Evolutionary conservation across 1,140 invertebrate genomes (phyloP).

Genomic region (Mizuhopecten yessoensis): DNA sequence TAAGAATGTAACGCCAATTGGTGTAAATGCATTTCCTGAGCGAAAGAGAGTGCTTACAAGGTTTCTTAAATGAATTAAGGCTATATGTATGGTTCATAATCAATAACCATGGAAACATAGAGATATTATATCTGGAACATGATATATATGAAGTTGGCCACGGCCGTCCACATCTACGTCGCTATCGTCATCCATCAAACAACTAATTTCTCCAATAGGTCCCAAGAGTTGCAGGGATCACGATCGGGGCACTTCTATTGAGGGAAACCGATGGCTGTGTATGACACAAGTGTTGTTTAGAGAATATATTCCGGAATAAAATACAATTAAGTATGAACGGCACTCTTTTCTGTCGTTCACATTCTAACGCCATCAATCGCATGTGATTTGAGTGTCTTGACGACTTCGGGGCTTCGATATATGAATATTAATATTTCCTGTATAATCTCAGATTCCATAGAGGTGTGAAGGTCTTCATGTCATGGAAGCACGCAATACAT

Average conservation of each 20-base stretch:
- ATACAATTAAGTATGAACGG: neutral
- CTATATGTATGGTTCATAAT: neutral
- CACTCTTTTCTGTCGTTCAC: neutral
- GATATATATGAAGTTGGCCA: neutral
- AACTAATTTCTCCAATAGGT: neutral
- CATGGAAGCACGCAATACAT: neutral
- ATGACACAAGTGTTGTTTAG: neutral
- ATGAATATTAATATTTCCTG: neutral
- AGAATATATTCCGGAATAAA: neutral
- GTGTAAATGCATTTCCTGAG: no score
- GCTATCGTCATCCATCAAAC: neutral
- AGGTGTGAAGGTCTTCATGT: neutral
- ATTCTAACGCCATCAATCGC: neutral
- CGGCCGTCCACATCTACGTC: neutral
- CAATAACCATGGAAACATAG: neutral
- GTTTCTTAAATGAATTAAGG: no score
- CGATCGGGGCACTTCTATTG: neutral
- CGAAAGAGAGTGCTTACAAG: no score
- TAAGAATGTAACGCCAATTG: no score
- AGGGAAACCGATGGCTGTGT: neutral
- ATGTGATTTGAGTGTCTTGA: neutral
- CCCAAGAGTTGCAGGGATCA: neutral
- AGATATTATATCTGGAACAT: neutral
- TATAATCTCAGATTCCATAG: neutral
- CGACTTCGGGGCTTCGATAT: neutral